Evolutionary conservation across 2,113 vertebrate genomes (phyloP).

Genomic region (Poeciliopsis occidentalis): DNA sequence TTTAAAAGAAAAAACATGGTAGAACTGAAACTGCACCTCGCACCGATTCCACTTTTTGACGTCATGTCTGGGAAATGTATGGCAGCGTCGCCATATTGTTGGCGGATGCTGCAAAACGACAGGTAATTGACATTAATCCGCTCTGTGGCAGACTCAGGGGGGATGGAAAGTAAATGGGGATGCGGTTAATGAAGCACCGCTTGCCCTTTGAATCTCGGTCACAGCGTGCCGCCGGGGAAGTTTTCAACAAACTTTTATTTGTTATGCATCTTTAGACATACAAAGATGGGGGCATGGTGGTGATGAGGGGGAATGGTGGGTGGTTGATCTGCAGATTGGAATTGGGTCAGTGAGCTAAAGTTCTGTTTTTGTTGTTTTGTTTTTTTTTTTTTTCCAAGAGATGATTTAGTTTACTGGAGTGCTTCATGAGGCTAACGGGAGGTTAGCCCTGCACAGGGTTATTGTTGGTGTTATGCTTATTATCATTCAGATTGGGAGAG

Average conservation of each 20-base stretch:
- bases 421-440: conserved; percentile 6
- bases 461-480: conserved; percentile 65
- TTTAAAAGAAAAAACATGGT: background rate
- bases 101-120: too few relatives aligned
- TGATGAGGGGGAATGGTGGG: too few relatives aligned
- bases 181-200: conserved; percentile 76
- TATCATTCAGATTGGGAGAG: conserved; percentile 61
- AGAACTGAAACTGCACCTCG: background rate
- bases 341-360: background rate
- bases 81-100: too few relatives aligned
- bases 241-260: conserved; percentile 59
- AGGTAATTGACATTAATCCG: too few relatives aligned
- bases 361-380: background rate
- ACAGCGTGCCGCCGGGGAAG: conserved; percentile 63
- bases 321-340: background rate
- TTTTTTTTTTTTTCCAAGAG: conserved; percentile 24
- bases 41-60: background rate
- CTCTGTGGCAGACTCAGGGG: conserved; percentile 65
- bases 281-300: too few relatives aligned
- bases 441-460: conserved; percentile 1
- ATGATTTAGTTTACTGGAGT: conserved; percentile 45
- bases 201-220: conserved; percentile 74
- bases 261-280: conserved; percentile 33
- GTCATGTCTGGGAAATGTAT: too few relatives aligned
- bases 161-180: conserved; percentile 70